Base-by-base conservation (phyloP, 2,113 vertebrate genomes). In the Hepsetus odoe region DNA sequence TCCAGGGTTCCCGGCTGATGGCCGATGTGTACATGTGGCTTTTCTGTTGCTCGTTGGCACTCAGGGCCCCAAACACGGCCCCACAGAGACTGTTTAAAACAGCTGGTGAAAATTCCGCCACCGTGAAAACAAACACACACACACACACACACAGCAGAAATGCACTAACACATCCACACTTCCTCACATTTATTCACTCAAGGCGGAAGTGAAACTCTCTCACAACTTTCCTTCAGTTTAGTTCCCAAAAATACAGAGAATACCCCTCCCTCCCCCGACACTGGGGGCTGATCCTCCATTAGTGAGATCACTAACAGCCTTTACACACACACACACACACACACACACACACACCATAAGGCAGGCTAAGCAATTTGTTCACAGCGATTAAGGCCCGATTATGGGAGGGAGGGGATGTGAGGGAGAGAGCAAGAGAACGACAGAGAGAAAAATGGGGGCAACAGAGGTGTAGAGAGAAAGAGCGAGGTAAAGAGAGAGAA, bases 71-170 rank as follows among this genome's bases (percentile, higher is more conserved):
- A 88, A 86, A 86, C 80, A 84, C 80, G 83, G 84, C 86, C 86
- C 86, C 84, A 80, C 82, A 75, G 82, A 86, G 83, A 84, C 86
- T 75, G 84, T 89, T 86, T 85, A 87, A 85, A 86, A 90, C 90
- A 91, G 91, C 90, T 91, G 90, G 87, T 87, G 76, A 89, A 89
- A 76, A 92, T 91, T 91, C 90, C 87, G 84, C 80, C 86, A 79
- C 85, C 82, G 83, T 86, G 84, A 86, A 88, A 80, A 80, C 76
- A 76, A 74, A 83, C 82, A 82, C 86, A 79, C 80, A 61, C 80
- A n/a, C 74, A 65, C 84, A 55, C 69, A 67, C 80, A 72, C 82
- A 75, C 80, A 77, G 22, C 77, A 79, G 66, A 66, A 59, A 51
- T 49, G 22, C 44, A 76, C 78, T 22, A 42, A 72, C 65, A 71